Base-by-base conservation (phyloP, 2,888 invertebrate genomes). In the Podotricha telesiphe region DNA sequence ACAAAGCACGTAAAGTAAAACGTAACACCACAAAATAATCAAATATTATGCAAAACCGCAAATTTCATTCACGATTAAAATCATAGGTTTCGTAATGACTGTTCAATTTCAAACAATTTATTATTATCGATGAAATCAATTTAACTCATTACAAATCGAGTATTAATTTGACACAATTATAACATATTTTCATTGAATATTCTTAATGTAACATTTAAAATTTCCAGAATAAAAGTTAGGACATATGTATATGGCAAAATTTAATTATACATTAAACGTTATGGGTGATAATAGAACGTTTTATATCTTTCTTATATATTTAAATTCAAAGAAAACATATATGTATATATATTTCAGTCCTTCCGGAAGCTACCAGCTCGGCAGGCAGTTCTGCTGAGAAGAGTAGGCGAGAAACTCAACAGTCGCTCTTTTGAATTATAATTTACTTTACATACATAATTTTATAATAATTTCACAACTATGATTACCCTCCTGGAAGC, bases 31-130 rank as follows among this genome's bases (percentile, higher is more conserved):
- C 67, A 67, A 72, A n/a, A 65, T 69, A 69, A 69, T 67, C 69
- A 72, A 66, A 72, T 66, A 70, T 63, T 68, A 48, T 69, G 50
- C 58, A 64, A 65, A 37, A 65, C 73, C 73, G 71, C 73, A 71
- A 73, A 73, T 69, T 68, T 71, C 67, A 73, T 73, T 67, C 64
- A 48, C 47, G 50, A 20, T 59, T 59, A 62, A 71, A 71, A 71
- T 63, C 68, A 66, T 70, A 64, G 63, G 65, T 55, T 61, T 65
- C 47, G 59, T 68, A 68, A 72, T 68, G 66, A 72, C 68, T 67
- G 64, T 66, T 72, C 64, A 66, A 70, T 59, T 63, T 53, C 66
- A 45, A 56, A 65, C 48, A 62, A 68, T 70, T 70, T 63, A 67
- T 70, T 70, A 67, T 67, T 67, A 17, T 37, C 19, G 55, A 59